Evolutionary conservation across 2,797 vertebrate genomes (phyloP).

Genomic region (Hemibagrus guttatus): DNA sequence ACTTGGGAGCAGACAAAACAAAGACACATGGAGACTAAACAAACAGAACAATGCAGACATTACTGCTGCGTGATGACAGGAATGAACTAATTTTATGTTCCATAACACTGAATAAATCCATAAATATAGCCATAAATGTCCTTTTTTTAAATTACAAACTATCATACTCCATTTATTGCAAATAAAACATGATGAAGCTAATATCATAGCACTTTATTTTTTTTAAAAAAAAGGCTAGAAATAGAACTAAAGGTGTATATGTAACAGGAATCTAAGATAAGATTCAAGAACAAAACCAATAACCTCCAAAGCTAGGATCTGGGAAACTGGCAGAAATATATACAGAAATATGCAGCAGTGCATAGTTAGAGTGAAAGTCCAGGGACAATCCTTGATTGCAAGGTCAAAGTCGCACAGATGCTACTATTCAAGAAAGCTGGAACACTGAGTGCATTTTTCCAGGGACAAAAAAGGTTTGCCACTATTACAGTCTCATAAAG

Average conservation of each 20-base stretch:
- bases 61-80: neutral
- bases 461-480: constrained; percentile 4
- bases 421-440: constrained; percentile 5
- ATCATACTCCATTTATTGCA: neutral
- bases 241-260: neutral
- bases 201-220: neutral
- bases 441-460: neutral
- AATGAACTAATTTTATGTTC: neutral
- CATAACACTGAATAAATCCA: neutral
- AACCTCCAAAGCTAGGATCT: neutral
- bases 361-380: neutral
- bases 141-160: neutral
- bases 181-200: neutral
- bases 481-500: neutral
- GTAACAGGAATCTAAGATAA: neutral
- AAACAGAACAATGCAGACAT: too few species aligned
- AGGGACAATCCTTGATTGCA: neutral
- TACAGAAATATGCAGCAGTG: neutral
- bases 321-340: neutral
- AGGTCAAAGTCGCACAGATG: neutral
- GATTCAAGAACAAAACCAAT: neutral
- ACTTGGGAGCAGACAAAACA: too few species aligned
- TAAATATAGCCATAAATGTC: too few species aligned
- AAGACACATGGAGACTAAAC: too few species aligned
- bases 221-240: too few species aligned